A percentile compares a stretch with the other conserved stretches of the same genome.
phyloP scores from a whole-genome alignment of 1,140 invertebrate genomes.

The Hestina assimilis region DNA sequence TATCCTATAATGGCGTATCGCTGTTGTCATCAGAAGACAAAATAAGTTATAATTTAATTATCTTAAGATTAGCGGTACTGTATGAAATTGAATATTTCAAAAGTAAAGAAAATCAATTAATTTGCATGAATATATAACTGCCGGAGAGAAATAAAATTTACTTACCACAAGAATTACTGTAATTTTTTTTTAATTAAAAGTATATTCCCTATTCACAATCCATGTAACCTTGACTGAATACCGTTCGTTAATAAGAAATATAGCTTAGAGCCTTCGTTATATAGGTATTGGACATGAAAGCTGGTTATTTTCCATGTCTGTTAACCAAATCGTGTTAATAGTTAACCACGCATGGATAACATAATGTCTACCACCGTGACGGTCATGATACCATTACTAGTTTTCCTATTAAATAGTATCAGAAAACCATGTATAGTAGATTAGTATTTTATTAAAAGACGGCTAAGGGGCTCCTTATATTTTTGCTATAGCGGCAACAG shows the following conservation, averaged over 20 bases:
- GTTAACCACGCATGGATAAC: conserved; percentile 23
- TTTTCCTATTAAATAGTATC: background rate
- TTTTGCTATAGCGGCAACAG: too few species aligned
- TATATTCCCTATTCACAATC: background rate
- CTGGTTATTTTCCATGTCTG: conserved; percentile 47
- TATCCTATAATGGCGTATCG: too few species aligned
- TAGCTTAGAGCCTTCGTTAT: background rate
- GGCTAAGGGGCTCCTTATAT: background rate
- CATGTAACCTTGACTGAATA: background rate
- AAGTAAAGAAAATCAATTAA: too few species aligned
- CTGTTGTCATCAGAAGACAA: too few species aligned
- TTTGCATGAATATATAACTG: too few species aligned
- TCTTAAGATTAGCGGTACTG: too few species aligned
- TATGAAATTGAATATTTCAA: too few species aligned
- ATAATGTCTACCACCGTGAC: conserved; percentile 7
- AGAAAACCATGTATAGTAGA: too few species aligned
- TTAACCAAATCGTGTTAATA: conserved; percentile 55
- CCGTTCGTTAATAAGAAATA: conserved; percentile 4
- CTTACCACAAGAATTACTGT: too few species aligned
- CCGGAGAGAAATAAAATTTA: too few species aligned
- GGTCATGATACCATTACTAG: conserved; percentile 4
- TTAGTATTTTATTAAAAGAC: background rate
- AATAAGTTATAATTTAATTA: too few species aligned
- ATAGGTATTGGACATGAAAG: conserved; percentile 31
- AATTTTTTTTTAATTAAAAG: too few species aligned